These are phyloP conservation scores for Brachypteracias leptosomus DNA, from an alignment of 2,113 vertebrate genomes.

Conservation along the genomic window DNA sequence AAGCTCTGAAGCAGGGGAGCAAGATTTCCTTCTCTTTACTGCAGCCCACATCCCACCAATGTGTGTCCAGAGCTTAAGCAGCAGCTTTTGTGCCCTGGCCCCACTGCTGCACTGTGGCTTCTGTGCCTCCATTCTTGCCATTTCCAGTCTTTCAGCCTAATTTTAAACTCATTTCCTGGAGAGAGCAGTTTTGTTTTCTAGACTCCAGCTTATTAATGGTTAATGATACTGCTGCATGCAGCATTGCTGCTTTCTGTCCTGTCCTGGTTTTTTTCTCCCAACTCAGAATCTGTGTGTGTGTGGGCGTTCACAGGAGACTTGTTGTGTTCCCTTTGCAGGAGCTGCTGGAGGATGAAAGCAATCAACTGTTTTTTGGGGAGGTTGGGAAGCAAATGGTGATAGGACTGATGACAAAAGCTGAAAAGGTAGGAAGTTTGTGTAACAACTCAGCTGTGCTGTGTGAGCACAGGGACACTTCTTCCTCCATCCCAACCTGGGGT, in stretches of 20 bases:
- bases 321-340: constrained; percentile 71
- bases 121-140: accelerated
- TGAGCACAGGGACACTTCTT: neutral
- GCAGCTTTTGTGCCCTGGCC: neutral
- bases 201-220: neutral
- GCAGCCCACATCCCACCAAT: neutral
- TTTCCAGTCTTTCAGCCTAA: neutral
- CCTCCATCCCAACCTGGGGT: neutral
- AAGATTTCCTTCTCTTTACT: neutral
- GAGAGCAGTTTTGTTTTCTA: neutral
- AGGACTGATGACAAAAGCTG: constrained; percentile 91
- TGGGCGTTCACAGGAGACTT: neutral
- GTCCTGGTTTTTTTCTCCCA: neutral
- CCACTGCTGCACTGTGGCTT: neutral
- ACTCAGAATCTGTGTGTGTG: neutral
- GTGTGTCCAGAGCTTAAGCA: neutral
- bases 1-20: neutral
- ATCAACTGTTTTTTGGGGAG: constrained; percentile 92
- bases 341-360: constrained; percentile 86
- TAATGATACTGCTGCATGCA: neutral
- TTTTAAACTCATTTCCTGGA: neutral
- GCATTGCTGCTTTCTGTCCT: neutral
- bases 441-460: neutral
- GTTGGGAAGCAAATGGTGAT: constrained; percentile 95
- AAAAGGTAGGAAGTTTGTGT: constrained; percentile 82